Percentiles rank a stretch among this genome's conserved stretches.
phyloP scores from a whole-genome alignment of 2,888 invertebrate genomes.

The Hemithea aestivaria region DNA sequence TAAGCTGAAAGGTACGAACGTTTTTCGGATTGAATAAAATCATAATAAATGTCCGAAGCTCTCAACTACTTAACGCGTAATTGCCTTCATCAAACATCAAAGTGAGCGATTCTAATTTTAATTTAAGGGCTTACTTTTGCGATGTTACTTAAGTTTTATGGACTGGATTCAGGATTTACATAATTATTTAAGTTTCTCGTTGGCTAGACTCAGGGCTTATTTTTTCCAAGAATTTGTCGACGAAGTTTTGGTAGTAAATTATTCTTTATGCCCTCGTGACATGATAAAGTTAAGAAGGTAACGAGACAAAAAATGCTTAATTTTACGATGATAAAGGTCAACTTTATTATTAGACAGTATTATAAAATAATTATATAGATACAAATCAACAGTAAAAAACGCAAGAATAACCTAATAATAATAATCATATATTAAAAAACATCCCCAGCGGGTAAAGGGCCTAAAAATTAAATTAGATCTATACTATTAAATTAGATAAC shows the following conservation, averaged over 20 bases:
- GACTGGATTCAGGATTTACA: conserved; percentile 17
- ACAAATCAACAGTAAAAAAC: too few relatives aligned
- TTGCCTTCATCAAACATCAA: conserved; percentile 19
- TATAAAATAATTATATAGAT: too few relatives aligned
- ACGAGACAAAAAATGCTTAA: not conserved
- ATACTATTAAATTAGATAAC: too few relatives aligned
- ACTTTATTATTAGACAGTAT: too few relatives aligned
- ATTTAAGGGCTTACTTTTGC: conserved; percentile 17
- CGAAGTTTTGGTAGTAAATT: conserved; percentile 14
- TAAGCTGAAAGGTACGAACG: conserved; percentile 14
- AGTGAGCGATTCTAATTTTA: conserved; percentile 20
- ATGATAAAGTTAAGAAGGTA: too few relatives aligned
- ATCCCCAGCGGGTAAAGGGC: too few relatives aligned
- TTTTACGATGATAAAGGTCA: not conserved
- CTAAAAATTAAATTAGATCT: too few relatives aligned
- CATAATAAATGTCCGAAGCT: conserved; percentile 14
- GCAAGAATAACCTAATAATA: too few relatives aligned
- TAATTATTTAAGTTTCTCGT: conserved; percentile 20
- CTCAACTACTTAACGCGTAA: conserved; percentile 17
- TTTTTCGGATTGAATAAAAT: conserved; percentile 15
- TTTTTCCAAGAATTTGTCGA: conserved; percentile 9
- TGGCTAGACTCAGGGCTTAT: conserved; percentile 9
- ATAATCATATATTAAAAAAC: too few relatives aligned
- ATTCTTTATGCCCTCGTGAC: conserved; percentile 1
- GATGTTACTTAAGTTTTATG: conserved; percentile 19